Base-by-base conservation (phyloP, 2,888 invertebrate genomes). In the Andrena praecox region DNA sequence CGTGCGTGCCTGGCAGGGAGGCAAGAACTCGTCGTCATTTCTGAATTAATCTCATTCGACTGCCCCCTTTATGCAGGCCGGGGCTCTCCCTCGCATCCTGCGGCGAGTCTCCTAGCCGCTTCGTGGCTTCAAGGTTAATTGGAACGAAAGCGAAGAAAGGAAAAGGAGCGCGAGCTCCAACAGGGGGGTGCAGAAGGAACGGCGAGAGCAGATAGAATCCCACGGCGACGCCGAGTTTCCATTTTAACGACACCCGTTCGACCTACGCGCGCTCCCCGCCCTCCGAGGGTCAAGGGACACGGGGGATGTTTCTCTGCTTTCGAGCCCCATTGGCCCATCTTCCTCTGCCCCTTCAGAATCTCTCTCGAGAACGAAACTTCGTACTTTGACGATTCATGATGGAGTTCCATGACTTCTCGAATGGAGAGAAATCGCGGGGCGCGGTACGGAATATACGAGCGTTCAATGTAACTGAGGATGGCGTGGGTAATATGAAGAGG, bases 11-110 rank as follows among this genome's bases (percentile, higher is more conserved):
- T 42, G 42, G 42, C 54, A 79, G 81, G 83, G 82, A 86, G 81
- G 85, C 80, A 85, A 87, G 86, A 88, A 82, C 87, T 85, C 87
- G 80, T 86, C 88, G 87, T 89, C 88, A 84, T 91, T 91, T 90
- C 88, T 89, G 90, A 92, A 92, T 92, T 92, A 92, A 92, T 92
- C 90, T 91, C 91, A 91, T 91, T 92, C 91, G 91, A 91, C 91
- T 90, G 91, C 89, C 88, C 88, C 89, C 91, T 91, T 92, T 92
- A 90, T 90, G 79, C 71, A 71, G 27, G 31, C 24, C 60, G 56
- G 24, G 48, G 79, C 71, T 85, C 89, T 78, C 85, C 85, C 87
- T 88, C 82, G 83, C 84, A 82, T 88, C 89, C 86, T 82, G 81
- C 81, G 80, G 84, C 79, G 85, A 85, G 85, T 72, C 76, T 87